Evolutionary conservation across 2,888 invertebrate species (phyloP), one percentile per base, ranked within the genome.

Genomic region (Leptinotarsa haldemani): DNA sequence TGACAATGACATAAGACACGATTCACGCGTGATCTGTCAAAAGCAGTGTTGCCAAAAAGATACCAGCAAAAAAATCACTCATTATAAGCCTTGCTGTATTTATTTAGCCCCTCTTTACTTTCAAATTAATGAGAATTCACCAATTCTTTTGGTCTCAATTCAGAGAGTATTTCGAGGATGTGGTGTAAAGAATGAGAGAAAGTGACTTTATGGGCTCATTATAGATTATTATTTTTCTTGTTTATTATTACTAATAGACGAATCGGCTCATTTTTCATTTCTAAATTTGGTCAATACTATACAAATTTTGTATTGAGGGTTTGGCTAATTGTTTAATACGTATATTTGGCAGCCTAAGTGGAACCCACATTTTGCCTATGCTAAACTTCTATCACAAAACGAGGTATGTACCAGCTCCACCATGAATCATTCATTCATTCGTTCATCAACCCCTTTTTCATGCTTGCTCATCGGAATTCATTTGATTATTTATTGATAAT

Each of bases 311-410:
- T 40, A 40, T 40, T 40, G 30, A 40, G 9, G 30, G 9, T 40
- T 40, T 40, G 7, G 30, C 61, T 61, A 65, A 65, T n/a, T 65
- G 9, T 65, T 65, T 40, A 12, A 40, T 71, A 61, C 70, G 20
- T 71, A 40, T 68, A 18, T 71, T 67, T 48, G 71, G 70, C 88
- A 87, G 86, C 88, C 87, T 65, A 88, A 88, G 83, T 90, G 90
- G 90, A 90, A 90, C 85, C 90, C 90, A 79, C 87, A 89, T 88
- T 89, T 89, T 85, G 86, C 88, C 85, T 89, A 90, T 88, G 90
- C 91, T 87, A 86, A 89, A 88, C 84, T 89, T 83, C 85, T 90
- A 83, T 88, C 90, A 84, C 76, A 87, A 74, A 80, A 83, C 73
- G 77, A 81, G 81, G 82, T 82, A 81, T 65, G 81, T 82, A 77